A percentile compares a stretch with the other conserved stretches of the same genome.
These are phyloP conservation scores for Nannoperca australis DNA, from an alignment of 2,797 vertebrate genomes.

Conservation along the genomic window DNA sequence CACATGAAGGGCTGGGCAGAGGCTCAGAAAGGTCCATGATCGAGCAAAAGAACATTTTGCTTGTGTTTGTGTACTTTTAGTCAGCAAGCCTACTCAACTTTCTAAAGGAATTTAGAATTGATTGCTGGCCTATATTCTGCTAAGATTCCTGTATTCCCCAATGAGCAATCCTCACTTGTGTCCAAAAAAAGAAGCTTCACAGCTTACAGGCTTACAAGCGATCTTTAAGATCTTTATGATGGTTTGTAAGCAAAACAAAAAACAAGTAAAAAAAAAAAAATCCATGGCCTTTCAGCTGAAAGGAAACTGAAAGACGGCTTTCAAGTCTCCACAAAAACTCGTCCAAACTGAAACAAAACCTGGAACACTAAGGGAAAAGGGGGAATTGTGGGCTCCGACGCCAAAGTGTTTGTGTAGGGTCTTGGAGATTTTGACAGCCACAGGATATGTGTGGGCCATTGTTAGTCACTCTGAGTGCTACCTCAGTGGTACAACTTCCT, in stretches of 20 bases:
- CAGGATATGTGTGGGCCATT: constrained; percentile 85
- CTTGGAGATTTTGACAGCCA: constrained; percentile 76
- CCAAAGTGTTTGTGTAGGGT: constrained; percentile 75
- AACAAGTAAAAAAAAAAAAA: constrained; percentile 55
- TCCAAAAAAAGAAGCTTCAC: neutral
- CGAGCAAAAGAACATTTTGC: neutral
- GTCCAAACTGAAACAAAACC: constrained; percentile 71
- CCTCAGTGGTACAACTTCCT: constrained; percentile 77
- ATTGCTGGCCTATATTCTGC: neutral
- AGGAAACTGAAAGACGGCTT: constrained; percentile 44
- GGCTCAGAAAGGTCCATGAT: constrained; percentile 9
- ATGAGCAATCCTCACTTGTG: neutral
- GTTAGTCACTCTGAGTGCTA: constrained; percentile 78
- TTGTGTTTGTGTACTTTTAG: constrained; percentile 26
- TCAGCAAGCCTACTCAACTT: neutral
- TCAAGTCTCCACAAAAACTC: constrained; percentile 45
- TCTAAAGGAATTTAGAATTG: neutral
- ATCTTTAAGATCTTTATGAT: neutral
- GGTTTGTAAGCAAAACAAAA: constrained; percentile 11
- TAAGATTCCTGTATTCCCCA: neutral
- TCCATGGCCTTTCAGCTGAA: constrained; percentile 34
- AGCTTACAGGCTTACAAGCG: neutral
- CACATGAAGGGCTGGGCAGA: constrained; percentile 10
- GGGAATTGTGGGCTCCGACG: constrained; percentile 40
- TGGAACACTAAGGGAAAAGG: constrained; percentile 60